phyloP scores from a whole-genome alignment of 2,113 vertebrate genomes.

The Coreoperca whiteheadi region DNA sequence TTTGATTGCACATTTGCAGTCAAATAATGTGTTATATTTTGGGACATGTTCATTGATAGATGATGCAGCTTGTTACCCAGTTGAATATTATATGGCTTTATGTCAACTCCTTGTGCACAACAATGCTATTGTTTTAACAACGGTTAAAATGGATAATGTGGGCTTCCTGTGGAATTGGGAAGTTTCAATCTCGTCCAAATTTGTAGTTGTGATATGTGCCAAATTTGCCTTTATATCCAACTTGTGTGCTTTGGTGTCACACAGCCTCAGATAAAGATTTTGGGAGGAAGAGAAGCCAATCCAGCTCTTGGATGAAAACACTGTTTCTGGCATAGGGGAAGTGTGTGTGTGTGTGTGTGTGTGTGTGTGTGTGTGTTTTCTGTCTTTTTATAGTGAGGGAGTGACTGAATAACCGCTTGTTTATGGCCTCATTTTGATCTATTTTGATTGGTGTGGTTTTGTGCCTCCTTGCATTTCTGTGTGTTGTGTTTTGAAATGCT shows the following conservation, averaged over 20 bases:
- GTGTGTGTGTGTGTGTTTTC: slow-evolving; percentile 6
- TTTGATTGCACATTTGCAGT: slow-evolving; percentile 18
- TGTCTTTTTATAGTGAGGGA: slow-evolving; percentile 64
- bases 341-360: slow-evolving; percentile 23
- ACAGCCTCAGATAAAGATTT: slow-evolving; percentile 51
- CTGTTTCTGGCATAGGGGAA: slow-evolving; percentile 31
- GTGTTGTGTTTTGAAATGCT: slow-evolving; percentile 19
- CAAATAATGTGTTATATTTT: slow-evolving; percentile 17
- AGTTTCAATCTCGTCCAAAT: slow-evolving; percentile 50
- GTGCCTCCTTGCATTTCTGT: slow-evolving; percentile 3
- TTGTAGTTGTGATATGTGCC: slow-evolving; percentile 2
- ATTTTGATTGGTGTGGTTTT: slow-evolving; percentile 28
- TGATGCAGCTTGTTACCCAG: slow-evolving; percentile 23
- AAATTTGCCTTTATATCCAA: slow-evolving; percentile 56
- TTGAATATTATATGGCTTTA: not conserved
- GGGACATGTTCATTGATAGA: slow-evolving; percentile 20
- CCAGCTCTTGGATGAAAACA: slow-evolving; percentile 37
- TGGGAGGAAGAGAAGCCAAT: slow-evolving; percentile 21
- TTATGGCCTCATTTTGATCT: slow-evolving; percentile 38
- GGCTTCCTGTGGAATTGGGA: slow-evolving; percentile 29
- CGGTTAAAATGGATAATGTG: not conserved
- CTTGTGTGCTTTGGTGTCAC: slow-evolving; percentile 59
- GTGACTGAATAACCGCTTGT: slow-evolving; percentile 60
- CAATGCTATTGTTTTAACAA: slow-evolving; percentile 20
- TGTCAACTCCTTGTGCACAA: slow-evolving; percentile 21